Evolutionary conservation across 2,797 vertebrate genomes (phyloP).

Genomic region (Enteromius afrohamiltoni): DNA sequence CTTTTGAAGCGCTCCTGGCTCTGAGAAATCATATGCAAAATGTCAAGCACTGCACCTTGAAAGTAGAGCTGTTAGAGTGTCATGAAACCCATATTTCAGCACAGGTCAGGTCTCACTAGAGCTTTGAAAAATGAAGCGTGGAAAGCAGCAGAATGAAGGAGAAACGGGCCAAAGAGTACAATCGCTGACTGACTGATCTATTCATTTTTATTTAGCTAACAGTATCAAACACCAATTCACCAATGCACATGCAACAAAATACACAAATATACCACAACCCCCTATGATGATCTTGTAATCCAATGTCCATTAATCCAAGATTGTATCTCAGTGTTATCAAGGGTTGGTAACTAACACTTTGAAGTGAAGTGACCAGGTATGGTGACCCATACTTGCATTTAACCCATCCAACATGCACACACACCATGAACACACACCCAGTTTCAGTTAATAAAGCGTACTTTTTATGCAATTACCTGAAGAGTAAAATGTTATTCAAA

Average conservation of each 20-base stretch:
- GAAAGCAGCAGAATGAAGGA: background rate
- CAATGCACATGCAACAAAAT: background rate
- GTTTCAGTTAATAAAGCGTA: no score
- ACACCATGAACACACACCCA: no score
- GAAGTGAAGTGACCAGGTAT: background rate
- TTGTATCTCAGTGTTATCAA: no score
- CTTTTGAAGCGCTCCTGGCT: background rate
- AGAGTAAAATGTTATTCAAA: no score
- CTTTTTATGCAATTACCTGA: no score
- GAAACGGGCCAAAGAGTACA: background rate
- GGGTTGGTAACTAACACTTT: no score
- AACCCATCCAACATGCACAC: no score
- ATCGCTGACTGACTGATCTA: background rate
- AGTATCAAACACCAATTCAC: background rate
- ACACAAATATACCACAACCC: background rate
- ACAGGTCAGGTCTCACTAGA: background rate
- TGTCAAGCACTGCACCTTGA: background rate
- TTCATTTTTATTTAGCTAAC: background rate
- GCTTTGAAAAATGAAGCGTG: background rate
- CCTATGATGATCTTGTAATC: background rate
- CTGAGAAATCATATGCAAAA: background rate
- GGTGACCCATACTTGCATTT: no score
- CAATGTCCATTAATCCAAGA: background rate
- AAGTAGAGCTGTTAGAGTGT: conserved; percentile 2
- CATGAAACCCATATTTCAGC: background rate